Percentiles rank a stretch among this genome's conserved stretches.
These are phyloP conservation scores for Oreochromis aureus DNA, from an alignment of 2,113 vertebrate genomes.

Conservation along the genomic window DNA sequence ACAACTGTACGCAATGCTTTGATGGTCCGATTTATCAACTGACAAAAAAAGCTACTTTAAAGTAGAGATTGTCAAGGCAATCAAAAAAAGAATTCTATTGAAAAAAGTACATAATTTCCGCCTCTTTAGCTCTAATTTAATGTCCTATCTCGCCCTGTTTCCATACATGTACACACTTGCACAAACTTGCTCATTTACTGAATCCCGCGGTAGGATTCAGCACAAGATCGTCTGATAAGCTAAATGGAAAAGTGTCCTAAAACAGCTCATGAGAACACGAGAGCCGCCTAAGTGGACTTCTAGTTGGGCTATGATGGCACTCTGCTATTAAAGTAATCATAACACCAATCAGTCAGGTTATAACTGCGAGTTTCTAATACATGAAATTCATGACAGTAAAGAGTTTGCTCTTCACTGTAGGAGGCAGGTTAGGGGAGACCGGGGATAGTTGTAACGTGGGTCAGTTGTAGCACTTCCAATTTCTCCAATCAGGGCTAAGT, in stretches of 20 bases:
- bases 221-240: background rate
- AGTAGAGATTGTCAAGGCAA: background rate
- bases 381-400: background rate
- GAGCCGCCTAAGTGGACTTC: background rate
- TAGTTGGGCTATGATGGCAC: background rate
- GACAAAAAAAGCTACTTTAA: background rate
- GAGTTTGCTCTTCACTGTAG: background rate
- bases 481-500: no score
- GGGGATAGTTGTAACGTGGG: no score
- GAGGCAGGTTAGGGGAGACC: background rate
- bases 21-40: background rate
- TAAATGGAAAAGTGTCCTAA: background rate
- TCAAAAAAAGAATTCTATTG: background rate
- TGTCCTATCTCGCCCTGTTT: background rate
- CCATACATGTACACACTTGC: background rate
- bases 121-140: background rate
- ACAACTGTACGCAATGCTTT: background rate
- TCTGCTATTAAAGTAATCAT: background rate
- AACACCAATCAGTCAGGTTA: background rate
- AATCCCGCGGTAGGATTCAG: background rate
- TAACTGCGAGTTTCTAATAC: background rate
- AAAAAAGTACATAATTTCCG: background rate
- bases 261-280: background rate
- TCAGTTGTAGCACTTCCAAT: no score
- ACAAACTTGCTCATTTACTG: background rate